phyloP scores from a whole-genome alignment of 2,888 invertebrate genomes.

The Syritta pipiens region DNA sequence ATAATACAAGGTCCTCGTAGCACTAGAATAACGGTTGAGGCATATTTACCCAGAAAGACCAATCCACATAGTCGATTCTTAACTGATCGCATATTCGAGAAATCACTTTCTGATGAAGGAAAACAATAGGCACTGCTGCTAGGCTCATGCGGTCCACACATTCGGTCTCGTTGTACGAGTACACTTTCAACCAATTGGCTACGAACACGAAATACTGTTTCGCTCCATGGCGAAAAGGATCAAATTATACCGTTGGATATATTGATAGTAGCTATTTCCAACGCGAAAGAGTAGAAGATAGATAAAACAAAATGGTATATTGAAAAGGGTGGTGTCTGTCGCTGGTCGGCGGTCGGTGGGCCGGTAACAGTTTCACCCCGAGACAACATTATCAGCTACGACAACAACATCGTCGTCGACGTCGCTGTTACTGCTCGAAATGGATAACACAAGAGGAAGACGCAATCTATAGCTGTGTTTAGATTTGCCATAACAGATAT shows the following conservation, averaged over 20 bases:
- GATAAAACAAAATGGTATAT: slow-evolving; percentile 69
- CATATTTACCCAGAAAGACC: slow-evolving; percentile 17
- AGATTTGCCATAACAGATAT: slow-evolving; percentile 68
- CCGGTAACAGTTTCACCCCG: not conserved
- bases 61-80: slow-evolving; percentile 51
- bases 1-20: slow-evolving; percentile 1
- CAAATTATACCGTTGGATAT: slow-evolving; percentile 68
- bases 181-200: slow-evolving; percentile 33
- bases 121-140: slow-evolving; percentile 54
- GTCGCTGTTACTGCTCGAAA: slow-evolving; percentile 24
- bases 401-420: slow-evolving; percentile 26
- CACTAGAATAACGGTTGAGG: not conserved
- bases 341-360: not conserved
- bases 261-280: slow-evolving; percentile 66
- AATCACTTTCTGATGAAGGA: slow-evolving; percentile 65
- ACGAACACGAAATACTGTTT: slow-evolving; percentile 54
- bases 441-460: slow-evolving; percentile 47
- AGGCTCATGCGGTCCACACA: slow-evolving; percentile 6
- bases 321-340: slow-evolving; percentile 49
- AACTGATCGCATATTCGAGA: slow-evolving; percentile 62
- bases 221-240: slow-evolving; percentile 65
- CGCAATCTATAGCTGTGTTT: slow-evolving; percentile 67
- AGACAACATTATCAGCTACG: slow-evolving; percentile 19
- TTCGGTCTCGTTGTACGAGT: not conserved
- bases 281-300: slow-evolving; percentile 65